phyloP scores from a whole-genome alignment of 2,113 vertebrate genomes.

The Nothocercus julius region DNA sequence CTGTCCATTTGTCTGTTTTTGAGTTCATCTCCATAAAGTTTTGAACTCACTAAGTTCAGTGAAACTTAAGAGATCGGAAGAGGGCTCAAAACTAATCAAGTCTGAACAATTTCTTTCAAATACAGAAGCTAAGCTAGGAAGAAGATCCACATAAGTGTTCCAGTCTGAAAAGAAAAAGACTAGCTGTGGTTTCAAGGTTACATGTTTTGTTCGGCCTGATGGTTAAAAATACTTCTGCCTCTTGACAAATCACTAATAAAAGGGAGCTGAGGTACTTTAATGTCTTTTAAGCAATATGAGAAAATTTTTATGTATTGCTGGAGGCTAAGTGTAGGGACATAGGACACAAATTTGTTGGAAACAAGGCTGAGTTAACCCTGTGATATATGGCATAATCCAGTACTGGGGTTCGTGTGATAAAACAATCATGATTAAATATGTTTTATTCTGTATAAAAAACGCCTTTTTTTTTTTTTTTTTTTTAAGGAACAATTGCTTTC shows the following conservation, averaged over 20 bases:
- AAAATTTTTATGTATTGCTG: not conserved
- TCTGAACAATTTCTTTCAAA: not conserved
- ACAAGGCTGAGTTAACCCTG: too few species aligned
- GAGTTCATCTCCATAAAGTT: not conserved
- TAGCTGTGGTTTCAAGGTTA: not conserved
- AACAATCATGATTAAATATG: not conserved
- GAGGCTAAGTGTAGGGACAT: too few species aligned
- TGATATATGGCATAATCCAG: too few species aligned
- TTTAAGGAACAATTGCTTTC: too few species aligned
- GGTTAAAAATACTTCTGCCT: not conserved
- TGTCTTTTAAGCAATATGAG: not conserved
- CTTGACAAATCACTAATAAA: not conserved
- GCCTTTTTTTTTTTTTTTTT: not conserved
- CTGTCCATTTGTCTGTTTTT: not conserved
- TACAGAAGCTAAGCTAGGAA: not conserved
- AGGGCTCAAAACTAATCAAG: not conserved
- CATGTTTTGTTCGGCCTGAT: not conserved
- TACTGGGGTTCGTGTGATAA: not conserved
- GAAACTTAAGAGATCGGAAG: not conserved
- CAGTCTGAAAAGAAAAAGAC: not conserved
- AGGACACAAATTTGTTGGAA: too few species aligned
- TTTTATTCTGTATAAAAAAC: not conserved
- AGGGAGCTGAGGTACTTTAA: not conserved
- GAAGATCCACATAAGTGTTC: not conserved
- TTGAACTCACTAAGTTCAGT: not conserved